These are phyloP conservation scores for Hirtodrosophila alboralis DNA, from an alignment of 2,888 invertebrate species.

Conservation along the genomic window DNA sequence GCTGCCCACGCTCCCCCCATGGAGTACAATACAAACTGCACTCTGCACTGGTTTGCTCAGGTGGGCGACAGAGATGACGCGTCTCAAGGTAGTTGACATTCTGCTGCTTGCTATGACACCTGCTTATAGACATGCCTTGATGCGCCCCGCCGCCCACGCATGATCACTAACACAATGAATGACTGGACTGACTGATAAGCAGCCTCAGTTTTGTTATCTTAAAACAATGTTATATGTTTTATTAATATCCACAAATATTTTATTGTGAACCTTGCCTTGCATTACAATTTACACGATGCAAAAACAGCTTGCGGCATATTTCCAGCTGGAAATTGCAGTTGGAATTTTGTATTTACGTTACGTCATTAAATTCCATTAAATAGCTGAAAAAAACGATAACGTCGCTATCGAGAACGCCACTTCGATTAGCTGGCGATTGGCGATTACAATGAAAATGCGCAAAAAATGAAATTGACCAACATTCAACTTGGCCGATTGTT, in stretches of 20 bases:
- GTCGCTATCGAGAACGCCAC: conserved; percentile 42
- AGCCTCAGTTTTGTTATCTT: conserved; percentile 33
- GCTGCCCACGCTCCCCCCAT: conserved; percentile 23
- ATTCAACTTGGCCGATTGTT: conserved; percentile 20
- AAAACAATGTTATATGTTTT: conserved; percentile 15
- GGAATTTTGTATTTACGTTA: conserved; percentile 53
- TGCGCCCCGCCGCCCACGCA: conserved; percentile 26
- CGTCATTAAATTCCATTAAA: conserved; percentile 74
- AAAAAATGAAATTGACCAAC: conserved; percentile 39
- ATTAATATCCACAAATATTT: conserved; percentile 5
- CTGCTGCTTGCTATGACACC: conserved; percentile 24
- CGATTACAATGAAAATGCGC: conserved; percentile 39
- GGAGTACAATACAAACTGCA: conserved; percentile 59
- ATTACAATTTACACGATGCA: conserved; percentile 12
- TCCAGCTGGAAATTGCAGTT: conserved; percentile 8
- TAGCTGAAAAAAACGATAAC: conserved; percentile 62
- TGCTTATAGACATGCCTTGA: conserved; percentile 5
- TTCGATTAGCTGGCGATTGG: conserved; percentile 38
- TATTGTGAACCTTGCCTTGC: conserved; percentile 37
- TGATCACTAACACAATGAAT: conserved; percentile 39
- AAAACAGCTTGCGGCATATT: conserved; percentile 9
- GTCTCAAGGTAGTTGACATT: conserved; percentile 76
- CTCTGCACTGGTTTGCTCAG: conserved; percentile 84
- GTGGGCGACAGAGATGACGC: conserved; percentile 82
- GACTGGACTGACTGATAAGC: conserved; percentile 48